Percentiles rank a stretch among this genome's conserved stretches.
These are phyloP conservation scores for Triplophysa yarkandensis DNA, from an alignment of 2,797 vertebrate genomes.

Conservation along the genomic window DNA sequence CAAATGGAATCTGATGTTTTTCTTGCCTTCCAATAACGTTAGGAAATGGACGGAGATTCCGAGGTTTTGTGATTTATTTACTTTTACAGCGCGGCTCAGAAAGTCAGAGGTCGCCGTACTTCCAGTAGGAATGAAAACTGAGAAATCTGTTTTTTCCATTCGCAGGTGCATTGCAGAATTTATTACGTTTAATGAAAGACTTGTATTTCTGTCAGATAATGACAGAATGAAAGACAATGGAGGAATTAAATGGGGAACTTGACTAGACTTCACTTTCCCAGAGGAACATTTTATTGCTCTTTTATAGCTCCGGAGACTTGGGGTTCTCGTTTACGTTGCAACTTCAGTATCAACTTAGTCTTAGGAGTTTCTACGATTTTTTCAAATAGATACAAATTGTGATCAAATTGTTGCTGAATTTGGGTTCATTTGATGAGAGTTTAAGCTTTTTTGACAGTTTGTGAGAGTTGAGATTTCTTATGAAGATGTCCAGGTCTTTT, in stretches of 20 bases:
- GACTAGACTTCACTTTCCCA: background rate
- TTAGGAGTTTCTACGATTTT: too few species aligned
- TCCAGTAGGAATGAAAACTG: slow-evolving; percentile 21
- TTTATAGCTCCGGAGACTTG: too few species aligned
- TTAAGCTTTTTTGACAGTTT: too few species aligned
- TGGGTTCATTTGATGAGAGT: too few species aligned
- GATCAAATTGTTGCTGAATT: too few species aligned
- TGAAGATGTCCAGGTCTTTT: too few species aligned
- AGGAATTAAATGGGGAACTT: slow-evolving; percentile 13
- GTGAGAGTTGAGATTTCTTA: too few species aligned
- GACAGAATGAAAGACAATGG: background rate
- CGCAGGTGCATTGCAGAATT: slow-evolving; percentile 7
- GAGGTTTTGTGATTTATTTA: slow-evolving; percentile 62
- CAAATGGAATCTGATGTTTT: slow-evolving; percentile 52
- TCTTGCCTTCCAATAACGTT: slow-evolving; percentile 52
- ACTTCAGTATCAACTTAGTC: too few species aligned
- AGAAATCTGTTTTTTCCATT: slow-evolving; percentile 13
- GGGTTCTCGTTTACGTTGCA: too few species aligned
- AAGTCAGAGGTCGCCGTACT: slow-evolving; percentile 26
- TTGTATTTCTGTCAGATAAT: slow-evolving; percentile 31
- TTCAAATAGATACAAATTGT: too few species aligned
- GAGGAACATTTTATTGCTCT: too few species aligned
- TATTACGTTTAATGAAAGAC: background rate
- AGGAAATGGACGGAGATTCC: slow-evolving; percentile 63
- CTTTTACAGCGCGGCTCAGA: slow-evolving; percentile 48